Evolutionary conservation across 2,113 vertebrate species (phyloP).

Genomic region (Furnarius figulus): DNA sequence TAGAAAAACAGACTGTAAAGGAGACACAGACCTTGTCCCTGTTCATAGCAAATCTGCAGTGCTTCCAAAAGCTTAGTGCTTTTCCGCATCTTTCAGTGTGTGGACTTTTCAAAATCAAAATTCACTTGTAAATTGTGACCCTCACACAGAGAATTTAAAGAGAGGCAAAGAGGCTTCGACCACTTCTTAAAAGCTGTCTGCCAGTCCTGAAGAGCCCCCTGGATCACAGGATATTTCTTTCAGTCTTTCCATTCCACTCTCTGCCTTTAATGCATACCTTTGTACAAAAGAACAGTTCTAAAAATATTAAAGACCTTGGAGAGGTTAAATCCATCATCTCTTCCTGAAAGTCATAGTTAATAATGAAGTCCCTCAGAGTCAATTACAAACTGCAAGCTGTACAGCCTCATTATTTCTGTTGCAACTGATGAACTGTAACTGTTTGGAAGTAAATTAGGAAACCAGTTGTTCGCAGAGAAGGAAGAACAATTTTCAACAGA

Average conservation of each 20-base stretch:
- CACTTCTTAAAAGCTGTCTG: not conserved
- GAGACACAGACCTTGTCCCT: not conserved
- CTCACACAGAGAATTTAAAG: not conserved
- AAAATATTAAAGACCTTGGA: not conserved
- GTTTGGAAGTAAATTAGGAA: not conserved
- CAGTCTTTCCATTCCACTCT: not conserved
- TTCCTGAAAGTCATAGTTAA: not conserved
- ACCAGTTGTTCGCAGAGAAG: not conserved
- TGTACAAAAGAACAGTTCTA: not conserved
- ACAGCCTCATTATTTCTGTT: not conserved
- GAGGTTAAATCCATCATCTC: not conserved
- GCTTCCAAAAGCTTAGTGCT: not conserved
- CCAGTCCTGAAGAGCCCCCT: not conserved
- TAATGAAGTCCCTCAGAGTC: not conserved
- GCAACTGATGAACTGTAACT: not conserved
- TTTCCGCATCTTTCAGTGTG: not conserved
- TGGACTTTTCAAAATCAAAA: not conserved
- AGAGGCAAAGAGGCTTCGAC: not conserved
- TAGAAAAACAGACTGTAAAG: not conserved
- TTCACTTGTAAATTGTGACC: not conserved
- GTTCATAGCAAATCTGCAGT: not conserved
- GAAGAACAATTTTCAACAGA: not conserved
- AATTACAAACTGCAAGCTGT: not conserved
- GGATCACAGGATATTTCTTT: not conserved
- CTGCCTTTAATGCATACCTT: not conserved